Base-by-base conservation (phyloP, 2,113 vertebrate genomes). In the Todiramphus chloris region DNA sequence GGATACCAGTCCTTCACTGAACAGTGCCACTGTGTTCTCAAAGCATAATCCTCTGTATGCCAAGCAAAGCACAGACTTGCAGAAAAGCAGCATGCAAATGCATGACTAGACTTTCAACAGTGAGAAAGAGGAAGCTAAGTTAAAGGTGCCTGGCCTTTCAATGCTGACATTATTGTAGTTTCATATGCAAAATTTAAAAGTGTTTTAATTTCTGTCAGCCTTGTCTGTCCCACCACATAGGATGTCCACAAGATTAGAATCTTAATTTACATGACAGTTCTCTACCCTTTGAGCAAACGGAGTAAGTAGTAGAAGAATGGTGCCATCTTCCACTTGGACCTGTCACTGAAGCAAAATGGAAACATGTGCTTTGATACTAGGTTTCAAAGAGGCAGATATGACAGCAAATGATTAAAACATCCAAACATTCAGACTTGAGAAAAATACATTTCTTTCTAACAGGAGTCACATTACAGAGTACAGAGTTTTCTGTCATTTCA, bases 241-340 rank as follows among this genome's bases (percentile, higher is more conserved):
- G 88, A 90, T 72, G 92, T 55, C 41, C 50, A 83, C 55, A 89
- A 30, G 17, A 87, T 37, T 56, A 90, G 55, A 93, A 80, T 63
- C 76, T 86, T 80, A 90, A 83, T 77, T 90, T 72, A 90, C 51
- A 69, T 76, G 39, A 87, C 44, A 88, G 23, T 86, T 96, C 41
- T 94, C 91, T 97, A 92, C 86, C 76, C 89, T 94, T 86, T 83
- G 72, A 74, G 73, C 76, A 94, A 90, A 94, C 1, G 4, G 50
- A 92, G 59, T 77, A 86, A 90, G 79, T 2, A 75, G 82, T 10
- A 75, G 86, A 91, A 86, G 41, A 93, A 90, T 28, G 72, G 37
- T 74, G 59, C 64, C 72, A 77, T 89, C 73, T 93, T 89, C 86
- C 69, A 92, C 51, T 14, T 63, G 46, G 56, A 75, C 60, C 59